Evolutionary conservation across 2,113 vertebrate species (phyloP).

Genomic region (Corvus moneduloides): DNA sequence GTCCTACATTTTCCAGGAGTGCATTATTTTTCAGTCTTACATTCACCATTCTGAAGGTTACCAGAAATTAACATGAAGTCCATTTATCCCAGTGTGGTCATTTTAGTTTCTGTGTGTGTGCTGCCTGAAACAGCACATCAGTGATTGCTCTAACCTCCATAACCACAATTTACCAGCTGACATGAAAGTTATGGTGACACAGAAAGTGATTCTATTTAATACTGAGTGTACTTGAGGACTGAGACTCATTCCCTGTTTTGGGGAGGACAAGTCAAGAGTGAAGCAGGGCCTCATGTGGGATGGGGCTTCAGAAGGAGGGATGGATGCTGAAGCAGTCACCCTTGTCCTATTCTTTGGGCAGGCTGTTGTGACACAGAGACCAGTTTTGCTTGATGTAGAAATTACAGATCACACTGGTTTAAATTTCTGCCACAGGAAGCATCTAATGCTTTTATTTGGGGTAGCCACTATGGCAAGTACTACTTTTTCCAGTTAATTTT

Average conservation of each 20-base stretch:
- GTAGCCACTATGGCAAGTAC: background rate
- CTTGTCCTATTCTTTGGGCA: background rate
- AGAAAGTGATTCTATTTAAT: background rate
- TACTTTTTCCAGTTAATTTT: constrained; percentile 18
- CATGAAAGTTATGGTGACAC: background rate
- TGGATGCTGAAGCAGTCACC: background rate
- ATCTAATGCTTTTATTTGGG: background rate
- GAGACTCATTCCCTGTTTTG: fast-evolving
- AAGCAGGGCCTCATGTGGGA: background rate
- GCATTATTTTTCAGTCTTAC: background rate
- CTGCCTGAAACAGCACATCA: background rate
- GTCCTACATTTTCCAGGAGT: background rate
- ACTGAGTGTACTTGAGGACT: background rate
- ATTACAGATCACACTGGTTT: background rate
- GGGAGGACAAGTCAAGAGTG: background rate
- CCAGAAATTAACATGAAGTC: background rate
- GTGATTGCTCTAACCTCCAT: background rate
- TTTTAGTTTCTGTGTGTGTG: background rate
- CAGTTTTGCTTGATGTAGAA: background rate
- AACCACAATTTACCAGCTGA: background rate
- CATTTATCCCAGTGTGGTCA: background rate
- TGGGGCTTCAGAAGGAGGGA: background rate
- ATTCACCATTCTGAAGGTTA: background rate
- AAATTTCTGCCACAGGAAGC: background rate
- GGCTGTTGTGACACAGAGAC: background rate